Evolutionary conservation across 2,888 invertebrate species (phyloP).

Genomic region (Ophion ellenae): DNA sequence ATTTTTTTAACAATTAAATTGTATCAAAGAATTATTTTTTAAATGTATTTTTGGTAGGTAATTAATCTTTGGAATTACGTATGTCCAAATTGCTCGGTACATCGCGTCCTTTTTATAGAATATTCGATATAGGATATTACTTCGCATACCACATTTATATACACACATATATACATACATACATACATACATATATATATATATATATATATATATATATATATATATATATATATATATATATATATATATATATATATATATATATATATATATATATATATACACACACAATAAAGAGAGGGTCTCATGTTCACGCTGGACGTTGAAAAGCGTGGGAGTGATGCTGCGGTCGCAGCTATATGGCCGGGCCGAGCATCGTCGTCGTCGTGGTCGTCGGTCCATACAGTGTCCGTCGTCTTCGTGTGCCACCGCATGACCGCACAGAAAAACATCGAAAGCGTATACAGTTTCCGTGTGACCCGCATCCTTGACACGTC

Average conservation of each 20-base stretch:
- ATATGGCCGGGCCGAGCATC: constrained; percentile 52
- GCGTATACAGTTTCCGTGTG: constrained; percentile 72
- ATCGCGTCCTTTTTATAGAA: constrained; percentile 40
- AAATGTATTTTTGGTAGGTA: neutral
- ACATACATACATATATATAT: neutral
- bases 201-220: neutral
- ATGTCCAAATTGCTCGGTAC: constrained; percentile 22
- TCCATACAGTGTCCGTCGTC: constrained; percentile 34
- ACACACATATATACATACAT: neutral
- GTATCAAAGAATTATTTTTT: neutral
- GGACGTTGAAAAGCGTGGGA: constrained; percentile 67
- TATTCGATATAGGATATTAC: constrained; percentile 33
- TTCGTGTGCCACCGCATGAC: constrained; percentile 49
- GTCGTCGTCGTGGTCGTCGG: constrained; percentile 30
- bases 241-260: neutral
- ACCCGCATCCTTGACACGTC: constrained; percentile 69
- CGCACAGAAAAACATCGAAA: constrained; percentile 59
- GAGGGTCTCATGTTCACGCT: constrained; percentile 69
- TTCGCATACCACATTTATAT: neutral
- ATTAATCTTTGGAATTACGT: constrained; percentile 6
- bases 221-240: neutral
- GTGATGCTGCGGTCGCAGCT: constrained; percentile 66
- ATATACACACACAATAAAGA: constrained; percentile 37
- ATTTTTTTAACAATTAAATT: too few relatives aligned
- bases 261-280: neutral